Percentiles rank a stretch among this genome's conserved stretches.
phyloP scores from a whole-genome alignment of 2,113 vertebrate species.

The Sinocyclocheilus anshuiensis region DNA sequence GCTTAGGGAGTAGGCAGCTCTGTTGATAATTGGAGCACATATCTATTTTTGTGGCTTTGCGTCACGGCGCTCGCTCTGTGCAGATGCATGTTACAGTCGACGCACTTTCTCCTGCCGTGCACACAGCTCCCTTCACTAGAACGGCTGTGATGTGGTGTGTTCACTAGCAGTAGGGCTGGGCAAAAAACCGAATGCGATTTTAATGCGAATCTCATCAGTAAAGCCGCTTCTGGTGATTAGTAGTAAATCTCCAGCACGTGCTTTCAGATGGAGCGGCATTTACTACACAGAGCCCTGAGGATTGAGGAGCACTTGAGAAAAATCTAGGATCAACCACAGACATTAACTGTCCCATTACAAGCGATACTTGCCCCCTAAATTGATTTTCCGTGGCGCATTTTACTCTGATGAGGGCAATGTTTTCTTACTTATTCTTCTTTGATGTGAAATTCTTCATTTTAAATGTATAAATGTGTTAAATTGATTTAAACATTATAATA shows the following conservation, averaged over 20 bases:
- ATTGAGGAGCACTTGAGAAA: no score
- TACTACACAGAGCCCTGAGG: no score
- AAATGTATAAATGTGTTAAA: not conserved
- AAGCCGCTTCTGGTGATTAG: no score
- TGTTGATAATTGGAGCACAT: slow-evolving; percentile 23
- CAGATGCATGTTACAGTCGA: not conserved
- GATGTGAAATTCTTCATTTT: not conserved
- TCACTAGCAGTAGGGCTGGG: not conserved
- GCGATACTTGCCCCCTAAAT: not conserved
- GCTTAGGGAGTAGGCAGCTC: slow-evolving; percentile 1
- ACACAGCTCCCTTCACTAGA: no score
- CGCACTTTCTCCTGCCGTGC: not conserved
- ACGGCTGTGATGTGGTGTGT: not conserved
- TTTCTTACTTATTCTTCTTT: not conserved
- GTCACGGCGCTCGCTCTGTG: not conserved
- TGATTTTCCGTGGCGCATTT: not conserved
- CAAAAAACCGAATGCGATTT: no score
- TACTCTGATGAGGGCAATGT: not conserved
- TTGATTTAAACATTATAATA: not conserved
- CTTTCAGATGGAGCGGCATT: no score
- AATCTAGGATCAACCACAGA: no score
- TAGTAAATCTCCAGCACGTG: no score
- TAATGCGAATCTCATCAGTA: no score
- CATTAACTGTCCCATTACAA: not conserved
- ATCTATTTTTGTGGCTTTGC: slow-evolving; percentile 17